Conservation (phyloP, 2,113 vertebrate species). For the Pelecanus crispus region DNA sequence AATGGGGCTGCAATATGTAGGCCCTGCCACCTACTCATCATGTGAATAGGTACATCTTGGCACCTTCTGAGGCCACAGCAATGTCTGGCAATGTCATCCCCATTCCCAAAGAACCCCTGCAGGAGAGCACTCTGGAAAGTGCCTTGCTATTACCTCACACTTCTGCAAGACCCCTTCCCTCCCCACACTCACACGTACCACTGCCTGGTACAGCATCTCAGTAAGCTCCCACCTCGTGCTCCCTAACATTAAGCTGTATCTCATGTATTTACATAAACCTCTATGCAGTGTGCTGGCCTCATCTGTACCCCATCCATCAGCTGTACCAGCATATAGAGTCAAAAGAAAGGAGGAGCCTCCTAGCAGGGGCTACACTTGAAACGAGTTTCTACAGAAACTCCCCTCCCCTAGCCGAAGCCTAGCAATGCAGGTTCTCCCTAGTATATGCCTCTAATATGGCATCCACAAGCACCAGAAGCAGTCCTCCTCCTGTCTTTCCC, state of each 20-base stretch:
- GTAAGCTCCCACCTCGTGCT: not conserved
- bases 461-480: not conserved
- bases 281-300: not conserved
- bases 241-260: not conserved
- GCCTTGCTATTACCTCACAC: not conserved
- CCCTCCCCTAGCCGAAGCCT: not conserved
- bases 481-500: not conserved
- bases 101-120: not conserved
- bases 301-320: not conserved
- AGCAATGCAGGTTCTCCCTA: not conserved
- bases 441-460: not conserved
- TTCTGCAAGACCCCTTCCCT: not conserved
- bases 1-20: not conserved
- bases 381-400: not conserved
- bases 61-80: not conserved
- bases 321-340: not conserved
- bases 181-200: accelerated
- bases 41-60: not conserved
- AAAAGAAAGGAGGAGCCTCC: not conserved
- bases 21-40: not conserved
- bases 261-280: not conserved
- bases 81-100: not conserved
- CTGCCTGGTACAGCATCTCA: not conserved
- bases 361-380: not conserved
- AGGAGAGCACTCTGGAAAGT: not conserved